Percentiles rank a stretch among this genome's conserved stretches.
Evolutionary conservation across 2,113 vertebrate species (phyloP).

Genomic region (Bolborhynchus lineola): DNA sequence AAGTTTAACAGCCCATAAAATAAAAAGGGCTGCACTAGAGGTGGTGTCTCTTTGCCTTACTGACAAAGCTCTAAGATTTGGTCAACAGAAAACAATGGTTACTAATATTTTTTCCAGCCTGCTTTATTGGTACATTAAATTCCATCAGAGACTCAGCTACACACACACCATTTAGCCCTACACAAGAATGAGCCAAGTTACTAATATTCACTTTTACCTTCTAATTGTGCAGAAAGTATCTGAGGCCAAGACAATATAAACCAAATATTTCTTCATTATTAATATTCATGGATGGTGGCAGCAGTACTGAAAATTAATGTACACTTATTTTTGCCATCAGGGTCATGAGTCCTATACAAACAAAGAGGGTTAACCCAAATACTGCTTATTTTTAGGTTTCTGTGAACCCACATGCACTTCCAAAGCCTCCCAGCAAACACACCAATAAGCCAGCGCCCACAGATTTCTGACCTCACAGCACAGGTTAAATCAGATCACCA

Average conservation of each 20-base stretch:
- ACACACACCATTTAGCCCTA: rapidly evolving
- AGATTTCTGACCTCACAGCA: not conserved
- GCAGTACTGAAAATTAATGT: not conserved
- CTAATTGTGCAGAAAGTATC: not conserved
- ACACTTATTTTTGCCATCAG: not conserved
- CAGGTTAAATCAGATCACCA: slow-evolving; percentile 29
- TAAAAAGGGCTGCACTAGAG: not conserved
- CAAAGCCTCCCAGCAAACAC: not conserved
- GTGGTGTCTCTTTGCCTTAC: not conserved
- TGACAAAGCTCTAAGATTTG: not conserved
- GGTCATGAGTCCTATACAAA: not conserved
- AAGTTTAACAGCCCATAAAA: not conserved
- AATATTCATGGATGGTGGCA: not conserved
- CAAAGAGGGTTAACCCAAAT: slow-evolving; percentile 49
- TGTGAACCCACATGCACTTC: slow-evolving; percentile 35
- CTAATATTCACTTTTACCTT: not conserved
- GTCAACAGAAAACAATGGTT: not conserved
- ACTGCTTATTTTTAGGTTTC: slow-evolving; percentile 53
- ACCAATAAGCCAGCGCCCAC: not conserved
- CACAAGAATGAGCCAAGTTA: not conserved
- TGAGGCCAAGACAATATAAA: not conserved
- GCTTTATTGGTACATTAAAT: not conserved
- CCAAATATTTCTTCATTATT: not conserved
- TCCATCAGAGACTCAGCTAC: not conserved
- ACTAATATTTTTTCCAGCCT: not conserved